phyloP scores from a whole-genome alignment of 2,888 invertebrate genomes.

The Torymus texanus region DNA sequence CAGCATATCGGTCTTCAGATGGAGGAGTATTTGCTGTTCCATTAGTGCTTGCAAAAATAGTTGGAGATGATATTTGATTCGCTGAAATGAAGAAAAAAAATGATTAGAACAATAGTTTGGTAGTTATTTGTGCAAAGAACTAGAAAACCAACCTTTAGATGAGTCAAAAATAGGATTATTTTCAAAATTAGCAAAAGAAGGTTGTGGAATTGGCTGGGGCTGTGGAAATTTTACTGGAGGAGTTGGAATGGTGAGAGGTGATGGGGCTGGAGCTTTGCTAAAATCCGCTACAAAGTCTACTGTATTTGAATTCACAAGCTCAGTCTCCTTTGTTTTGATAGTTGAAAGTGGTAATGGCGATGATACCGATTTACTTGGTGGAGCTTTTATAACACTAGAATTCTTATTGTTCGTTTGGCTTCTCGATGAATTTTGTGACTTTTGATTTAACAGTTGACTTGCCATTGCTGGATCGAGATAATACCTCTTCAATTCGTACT shows the following conservation, averaged over 20 bases:
- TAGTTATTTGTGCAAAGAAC: not conserved
- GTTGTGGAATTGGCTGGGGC: constrained; percentile 70
- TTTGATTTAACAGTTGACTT: constrained; percentile 62
- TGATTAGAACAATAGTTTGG: too few relatives aligned
- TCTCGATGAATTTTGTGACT: constrained; percentile 38
- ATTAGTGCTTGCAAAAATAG: constrained; percentile 63
- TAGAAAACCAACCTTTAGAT: constrained; percentile 57
- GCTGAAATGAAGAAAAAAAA: not conserved
- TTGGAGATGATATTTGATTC: constrained; percentile 45
- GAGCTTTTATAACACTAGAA: constrained; percentile 67
- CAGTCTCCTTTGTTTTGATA: constrained; percentile 60
- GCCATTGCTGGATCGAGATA: constrained; percentile 72
- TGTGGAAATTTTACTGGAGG: constrained; percentile 61
- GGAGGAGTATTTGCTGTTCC: constrained; percentile 66
- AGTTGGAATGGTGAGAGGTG: constrained; percentile 62
- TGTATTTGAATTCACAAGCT: constrained; percentile 67
- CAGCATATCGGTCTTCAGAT: constrained; percentile 94
- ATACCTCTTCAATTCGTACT: constrained; percentile 94
- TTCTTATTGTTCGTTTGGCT: constrained; percentile 47
- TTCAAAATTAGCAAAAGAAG: constrained; percentile 84
- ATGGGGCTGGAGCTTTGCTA: constrained; percentile 70
- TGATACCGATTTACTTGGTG: constrained; percentile 62
- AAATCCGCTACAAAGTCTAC: constrained; percentile 73
- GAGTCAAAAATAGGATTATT: constrained; percentile 83
- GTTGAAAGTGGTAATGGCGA: constrained; percentile 58